Base-by-base conservation (phyloP, 2,797 vertebrate species). In the Novumbra hubbsi region DNA sequence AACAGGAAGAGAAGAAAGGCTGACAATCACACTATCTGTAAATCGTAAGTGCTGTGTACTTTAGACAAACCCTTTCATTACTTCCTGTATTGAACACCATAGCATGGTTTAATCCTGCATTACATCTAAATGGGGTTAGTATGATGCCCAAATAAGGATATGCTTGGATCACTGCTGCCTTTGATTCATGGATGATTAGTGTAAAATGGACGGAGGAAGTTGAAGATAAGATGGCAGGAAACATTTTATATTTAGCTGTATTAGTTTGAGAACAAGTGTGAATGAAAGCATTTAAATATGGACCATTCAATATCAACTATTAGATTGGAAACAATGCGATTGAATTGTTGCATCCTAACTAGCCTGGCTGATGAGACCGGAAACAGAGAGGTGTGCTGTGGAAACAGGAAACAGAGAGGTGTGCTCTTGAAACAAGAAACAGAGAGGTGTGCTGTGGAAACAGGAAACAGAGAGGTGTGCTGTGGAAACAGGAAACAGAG, bases 121-220 rank as follows among this genome's bases (percentile, higher is more conserved):
- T 17, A 71, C 34, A n/a, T n/a, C n/a, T n/a, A n/a, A 57, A 28
- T 48, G 30, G 70, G 30, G 38, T 69, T 73, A 62, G 75, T 79
- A 27, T 48, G 30, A 63, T 76, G 74, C 73, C 75, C 41, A 76
- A 73, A 78, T 75, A 68, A 78, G 73, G 32, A 24, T 49, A 55
- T 41, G 19, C 72, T 55, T 77, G 73, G 63, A 73, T 27, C 72
- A 65, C 32, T 52, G 73, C 78, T 81, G 82, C 71, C 73, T 77
- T 65, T 70, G 28, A 73, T 68, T 65, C 68, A 77, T 78, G 75
- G 60, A 71, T 9, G 68, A 64, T 45, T 70, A 7, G 45, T 55
- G 52, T 55, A 21, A 55, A 48, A 67, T 70, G 72, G 34, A 75
- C 70, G 68, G 38, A 75, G 68, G 48, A 71, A 72, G 73, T 63